Evolutionary conservation across 2,113 vertebrate species (phyloP).

Genomic region (Himantopus leucocephalus): DNA sequence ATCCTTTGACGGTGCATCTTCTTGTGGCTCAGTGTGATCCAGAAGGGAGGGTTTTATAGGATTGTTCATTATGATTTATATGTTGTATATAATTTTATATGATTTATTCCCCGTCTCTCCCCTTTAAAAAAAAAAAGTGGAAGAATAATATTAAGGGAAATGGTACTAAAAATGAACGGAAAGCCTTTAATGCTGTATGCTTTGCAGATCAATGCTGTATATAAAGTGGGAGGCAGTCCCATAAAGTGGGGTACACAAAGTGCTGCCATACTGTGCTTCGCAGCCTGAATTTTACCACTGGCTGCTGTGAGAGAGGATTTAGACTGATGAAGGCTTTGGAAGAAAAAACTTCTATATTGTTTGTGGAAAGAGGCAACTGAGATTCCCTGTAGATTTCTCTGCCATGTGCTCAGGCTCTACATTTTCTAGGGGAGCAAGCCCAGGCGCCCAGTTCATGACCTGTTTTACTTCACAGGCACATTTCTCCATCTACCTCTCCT

Average conservation of each 20-base stretch:
- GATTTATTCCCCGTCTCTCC: neutral
- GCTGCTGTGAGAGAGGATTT: neutral
- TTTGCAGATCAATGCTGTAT: neutral
- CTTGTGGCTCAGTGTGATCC: neutral
- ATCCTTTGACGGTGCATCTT: neutral
- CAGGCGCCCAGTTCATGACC: neutral
- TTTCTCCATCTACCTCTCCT: neutral
- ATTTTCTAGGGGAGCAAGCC: neutral
- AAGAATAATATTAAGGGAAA: neutral
- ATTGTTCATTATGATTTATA: neutral
- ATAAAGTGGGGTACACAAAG: rapidly evolving
- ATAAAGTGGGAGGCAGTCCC: neutral
- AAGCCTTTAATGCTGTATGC: neutral
- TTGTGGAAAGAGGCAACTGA: neutral
- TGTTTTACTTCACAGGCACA: neutral
- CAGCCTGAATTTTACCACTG: neutral
- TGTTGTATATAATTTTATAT: too few relatives aligned
- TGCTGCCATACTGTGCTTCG: neutral
- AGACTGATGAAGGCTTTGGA: neutral
- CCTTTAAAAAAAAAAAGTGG: neutral
- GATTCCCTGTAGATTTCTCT: neutral
- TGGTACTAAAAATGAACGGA: neutral
- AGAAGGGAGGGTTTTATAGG: neutral
- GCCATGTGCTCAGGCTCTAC: neutral
- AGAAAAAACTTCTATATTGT: neutral